phyloP scores from a whole-genome alignment of 2,888 invertebrate genomes.

The Asteroscopus sphinx region DNA sequence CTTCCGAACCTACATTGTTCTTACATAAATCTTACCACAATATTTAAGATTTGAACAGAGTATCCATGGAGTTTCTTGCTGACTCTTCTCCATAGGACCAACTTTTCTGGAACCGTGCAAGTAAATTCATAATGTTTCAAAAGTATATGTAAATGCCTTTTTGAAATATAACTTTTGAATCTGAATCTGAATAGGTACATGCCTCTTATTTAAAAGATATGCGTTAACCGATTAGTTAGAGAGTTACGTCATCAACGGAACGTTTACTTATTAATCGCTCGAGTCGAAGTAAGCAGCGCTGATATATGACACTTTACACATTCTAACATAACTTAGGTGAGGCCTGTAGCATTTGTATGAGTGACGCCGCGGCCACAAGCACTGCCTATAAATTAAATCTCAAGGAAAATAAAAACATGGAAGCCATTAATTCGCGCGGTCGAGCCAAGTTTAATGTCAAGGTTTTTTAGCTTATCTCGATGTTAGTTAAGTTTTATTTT shows the following conservation, averaged over 20 bases:
- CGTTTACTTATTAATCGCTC: slow-evolving; percentile 77
- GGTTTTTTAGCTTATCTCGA: slow-evolving; percentile 88
- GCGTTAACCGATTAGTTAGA: slow-evolving; percentile 47
- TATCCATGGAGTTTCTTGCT: too few relatives aligned
- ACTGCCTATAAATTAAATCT: slow-evolving; percentile 88
- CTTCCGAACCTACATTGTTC: too few relatives aligned
- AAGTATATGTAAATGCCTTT: too few relatives aligned
- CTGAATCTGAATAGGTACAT: too few relatives aligned
- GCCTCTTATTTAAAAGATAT: slow-evolving; percentile 38
- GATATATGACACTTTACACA: slow-evolving; percentile 87
- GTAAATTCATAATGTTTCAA: too few relatives aligned
- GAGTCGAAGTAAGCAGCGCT: slow-evolving; percentile 79
- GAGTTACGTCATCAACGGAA: slow-evolving; percentile 75
- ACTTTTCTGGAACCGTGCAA: too few relatives aligned
- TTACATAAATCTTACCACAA: too few relatives aligned
- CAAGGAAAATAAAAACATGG: slow-evolving; percentile 90
- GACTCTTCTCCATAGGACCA: too few relatives aligned
- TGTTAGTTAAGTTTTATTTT: slow-evolving; percentile 86
- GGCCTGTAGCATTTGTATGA: slow-evolving; percentile 84
- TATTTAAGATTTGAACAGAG: too few relatives aligned
- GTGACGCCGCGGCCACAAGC: slow-evolving; percentile 83
- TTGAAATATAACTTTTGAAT: too few relatives aligned
- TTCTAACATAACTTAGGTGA: slow-evolving; percentile 83
- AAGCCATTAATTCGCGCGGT: slow-evolving; percentile 89
- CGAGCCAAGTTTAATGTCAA: slow-evolving; percentile 90